These are phyloP conservation scores for Stictocephala bisonia DNA, from an alignment of 2,888 invertebrate species.

Conservation along the genomic window DNA sequence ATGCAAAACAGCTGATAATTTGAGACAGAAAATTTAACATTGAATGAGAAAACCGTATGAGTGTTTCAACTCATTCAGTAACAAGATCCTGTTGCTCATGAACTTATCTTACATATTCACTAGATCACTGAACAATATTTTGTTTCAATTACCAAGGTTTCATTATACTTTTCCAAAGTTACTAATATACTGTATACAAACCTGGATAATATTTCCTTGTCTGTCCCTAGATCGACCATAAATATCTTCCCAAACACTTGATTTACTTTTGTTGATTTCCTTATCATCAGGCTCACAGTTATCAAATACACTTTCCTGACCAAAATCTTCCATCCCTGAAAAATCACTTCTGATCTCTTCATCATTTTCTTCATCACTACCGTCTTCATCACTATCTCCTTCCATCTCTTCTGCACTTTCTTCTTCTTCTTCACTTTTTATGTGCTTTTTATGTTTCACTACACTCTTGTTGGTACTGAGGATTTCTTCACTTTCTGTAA, in stretches of 20 bases:
- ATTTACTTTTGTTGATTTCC: background rate
- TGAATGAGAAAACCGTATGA: no score
- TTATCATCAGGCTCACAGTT: background rate
- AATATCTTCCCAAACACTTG: constrained; percentile 85
- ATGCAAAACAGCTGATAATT: no score
- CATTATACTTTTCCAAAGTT: no score
- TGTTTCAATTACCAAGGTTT: no score
- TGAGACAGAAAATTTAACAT: no score
- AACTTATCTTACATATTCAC: no score
- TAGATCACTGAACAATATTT: no score
- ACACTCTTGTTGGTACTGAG: background rate
- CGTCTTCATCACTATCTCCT: constrained; percentile 49
- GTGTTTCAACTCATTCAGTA: no score
- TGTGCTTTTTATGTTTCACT: constrained; percentile 42
- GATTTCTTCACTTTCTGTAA: constrained; percentile 18
- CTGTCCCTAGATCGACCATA: constrained; percentile 88
- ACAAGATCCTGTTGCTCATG: no score
- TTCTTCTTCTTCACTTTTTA: constrained; percentile 48
- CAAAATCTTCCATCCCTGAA: constrained; percentile 9
- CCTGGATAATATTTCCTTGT: constrained; percentile 80
- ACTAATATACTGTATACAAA: no score
- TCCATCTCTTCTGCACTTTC: background rate
- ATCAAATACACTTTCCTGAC: constrained; percentile 34
- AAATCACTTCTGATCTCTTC: no score
- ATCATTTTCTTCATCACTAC: constrained; percentile 57